Base-by-base conservation (phyloP, 2,888 invertebrate genomes). In the Chrysolina americana region DNA sequence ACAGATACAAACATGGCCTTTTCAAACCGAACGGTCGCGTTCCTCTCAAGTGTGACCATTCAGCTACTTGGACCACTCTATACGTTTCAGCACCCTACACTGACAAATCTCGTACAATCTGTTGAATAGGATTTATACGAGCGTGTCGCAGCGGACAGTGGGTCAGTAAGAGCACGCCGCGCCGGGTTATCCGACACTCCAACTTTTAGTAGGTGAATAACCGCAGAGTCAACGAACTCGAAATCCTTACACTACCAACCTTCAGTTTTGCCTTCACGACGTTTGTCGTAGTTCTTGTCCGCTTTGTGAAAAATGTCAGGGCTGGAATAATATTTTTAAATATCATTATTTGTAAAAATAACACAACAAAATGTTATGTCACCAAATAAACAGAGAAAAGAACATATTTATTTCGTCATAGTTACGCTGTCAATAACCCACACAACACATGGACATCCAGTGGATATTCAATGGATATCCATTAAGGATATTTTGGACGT, bases 131-230 rank as follows among this genome's bases (percentile, higher is more conserved):
- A 73, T 73, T 66, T 65, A 69, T 69, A 69, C 59, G 73, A 48
- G 56, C 73, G 75, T 64, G 70, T 62, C 76, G 71, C 75, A 76
- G 78, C 41, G 68, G 77, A 73, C 80, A 81, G 80, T 81, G 78
- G 81, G 81, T 81, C 80, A 81, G 79, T 81, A 79, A 80, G 79
- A 76, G 72, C 78, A 80, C 75, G 76, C 70, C 76, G 78, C 78
- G 77, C 76, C 79, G 78, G 74, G 69, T 70, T 70, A 70, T 73
- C 76, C 74, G 76, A 74, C 77, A 78, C 71, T 81, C 78, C 80
- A 85, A 86, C 87, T 86, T 86, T 86, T 85, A 86, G 85, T 85
- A 85, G 86, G 86, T 87, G 85, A 86, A 86, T 85, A 85, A 86
- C 85, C 86, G 81, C 84, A 84, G 84, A 85, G 86, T 86, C 86